phyloP scores from a whole-genome alignment of 2,797 vertebrate species.

The Pseudochirops cupreus region DNA sequence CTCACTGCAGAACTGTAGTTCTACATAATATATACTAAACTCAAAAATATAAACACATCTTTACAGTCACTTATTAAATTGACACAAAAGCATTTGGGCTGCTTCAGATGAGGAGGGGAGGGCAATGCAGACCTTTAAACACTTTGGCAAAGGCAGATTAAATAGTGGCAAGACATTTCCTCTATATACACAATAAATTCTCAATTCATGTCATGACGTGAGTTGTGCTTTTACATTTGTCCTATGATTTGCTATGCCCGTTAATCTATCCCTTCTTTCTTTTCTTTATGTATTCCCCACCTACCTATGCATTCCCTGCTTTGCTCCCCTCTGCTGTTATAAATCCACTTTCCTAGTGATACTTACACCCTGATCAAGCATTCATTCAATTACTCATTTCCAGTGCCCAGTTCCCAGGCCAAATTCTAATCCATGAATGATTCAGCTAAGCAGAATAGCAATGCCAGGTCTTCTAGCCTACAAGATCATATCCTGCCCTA shows the following conservation, averaged over 20 bases:
- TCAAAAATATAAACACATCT: slow-evolving; percentile 78
- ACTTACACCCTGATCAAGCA: neutral
- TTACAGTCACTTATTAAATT: slow-evolving; percentile 76
- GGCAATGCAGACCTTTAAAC: slow-evolving; percentile 75
- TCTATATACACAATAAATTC: slow-evolving; percentile 70
- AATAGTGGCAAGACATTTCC: slow-evolving; percentile 72
- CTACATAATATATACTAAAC: slow-evolving; percentile 77
- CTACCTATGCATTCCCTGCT: slow-evolving; percentile 1
- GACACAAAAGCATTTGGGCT: slow-evolving; percentile 81
- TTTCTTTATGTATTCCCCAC: slow-evolving; percentile 26
- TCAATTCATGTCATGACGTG: slow-evolving; percentile 51
- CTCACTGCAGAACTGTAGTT: slow-evolving; percentile 59
- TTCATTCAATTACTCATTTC: slow-evolving; percentile 9
- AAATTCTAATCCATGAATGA: neutral
- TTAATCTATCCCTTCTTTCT: slow-evolving; percentile 1
- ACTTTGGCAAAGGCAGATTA: slow-evolving; percentile 71
- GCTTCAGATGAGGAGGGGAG: slow-evolving; percentile 68
- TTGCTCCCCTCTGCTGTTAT: neutral
- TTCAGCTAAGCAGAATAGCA: neutral
- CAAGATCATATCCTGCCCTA: neutral
- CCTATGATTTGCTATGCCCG: neutral
- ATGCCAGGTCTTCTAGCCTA: neutral
- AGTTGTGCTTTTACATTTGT: slow-evolving; percentile 12
- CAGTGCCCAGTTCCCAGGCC: slow-evolving; percentile 11
- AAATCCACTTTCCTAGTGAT: neutral